These are phyloP conservation scores for Aspidiotus destructor DNA, from an alignment of 2,888 invertebrate genomes.

Conservation along the genomic window DNA sequence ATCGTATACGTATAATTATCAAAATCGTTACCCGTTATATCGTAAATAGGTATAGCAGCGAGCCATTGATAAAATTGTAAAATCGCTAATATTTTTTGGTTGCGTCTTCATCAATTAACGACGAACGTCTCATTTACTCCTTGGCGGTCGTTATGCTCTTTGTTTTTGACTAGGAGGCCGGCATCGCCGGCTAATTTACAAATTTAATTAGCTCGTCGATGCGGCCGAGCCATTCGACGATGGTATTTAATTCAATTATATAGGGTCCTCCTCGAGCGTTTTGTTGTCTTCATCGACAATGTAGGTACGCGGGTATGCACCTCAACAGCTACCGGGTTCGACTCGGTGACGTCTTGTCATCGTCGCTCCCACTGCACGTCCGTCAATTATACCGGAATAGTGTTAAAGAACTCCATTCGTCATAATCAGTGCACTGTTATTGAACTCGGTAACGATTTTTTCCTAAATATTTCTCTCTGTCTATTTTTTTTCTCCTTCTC, in stretches of 20 bases:
- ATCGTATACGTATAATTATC: too few species aligned
- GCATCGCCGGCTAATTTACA: neutral
- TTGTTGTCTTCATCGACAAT: too few species aligned
- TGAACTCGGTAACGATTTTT: conserved; percentile 1
- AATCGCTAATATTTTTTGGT: too few species aligned
- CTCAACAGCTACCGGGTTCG: neutral
- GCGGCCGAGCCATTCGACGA: neutral
- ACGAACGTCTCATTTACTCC: too few species aligned
- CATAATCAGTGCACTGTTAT: conserved; percentile 9
- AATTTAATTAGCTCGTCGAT: neutral
- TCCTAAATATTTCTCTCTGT: neutral
- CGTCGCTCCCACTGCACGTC: conserved; percentile 6
- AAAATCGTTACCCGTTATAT: too few species aligned
- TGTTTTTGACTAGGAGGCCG: too few species aligned
- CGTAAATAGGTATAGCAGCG: too few species aligned
- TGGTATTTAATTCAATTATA: neutral
- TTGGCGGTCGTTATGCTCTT: too few species aligned
- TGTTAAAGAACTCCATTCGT: conserved; percentile 16
- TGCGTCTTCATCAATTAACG: too few species aligned
- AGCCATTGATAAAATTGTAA: too few species aligned
- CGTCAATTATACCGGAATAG: conserved; percentile 13
- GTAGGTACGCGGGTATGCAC: too few species aligned
- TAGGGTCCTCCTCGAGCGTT: too few species aligned
- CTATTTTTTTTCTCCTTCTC: neutral
- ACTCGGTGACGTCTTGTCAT: neutral